Evolutionary conservation across 2,113 vertebrate genomes (phyloP).

Genomic region (Uropsilus gracilis): DNA sequence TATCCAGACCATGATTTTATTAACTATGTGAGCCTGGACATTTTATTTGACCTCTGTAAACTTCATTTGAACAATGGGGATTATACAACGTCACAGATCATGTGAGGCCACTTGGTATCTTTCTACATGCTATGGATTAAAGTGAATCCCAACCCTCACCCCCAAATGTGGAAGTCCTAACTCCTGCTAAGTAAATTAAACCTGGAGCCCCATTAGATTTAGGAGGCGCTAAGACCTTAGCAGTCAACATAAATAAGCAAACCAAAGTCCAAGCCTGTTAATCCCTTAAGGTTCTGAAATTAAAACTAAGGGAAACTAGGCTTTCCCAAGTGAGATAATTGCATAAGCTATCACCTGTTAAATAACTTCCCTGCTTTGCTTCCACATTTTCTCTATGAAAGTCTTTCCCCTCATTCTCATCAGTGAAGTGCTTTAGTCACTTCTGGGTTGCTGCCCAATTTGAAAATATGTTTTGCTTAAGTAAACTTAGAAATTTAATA

Average conservation of each 20-base stretch:
- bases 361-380: not conserved
- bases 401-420: not conserved
- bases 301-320: not conserved
- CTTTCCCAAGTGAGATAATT: not conserved
- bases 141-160: too few species aligned
- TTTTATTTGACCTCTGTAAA: not conserved
- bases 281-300: not conserved
- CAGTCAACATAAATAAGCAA: not conserved
- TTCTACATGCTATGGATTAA: not conserved
- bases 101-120: not conserved
- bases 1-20: not conserved
- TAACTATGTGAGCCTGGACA: constrained; percentile 1
- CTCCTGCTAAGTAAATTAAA: not conserved
- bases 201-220: not conserved
- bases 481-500: not conserved
- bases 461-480: not conserved
- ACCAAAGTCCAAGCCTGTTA: not conserved
- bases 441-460: not conserved
- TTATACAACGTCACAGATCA: not conserved
- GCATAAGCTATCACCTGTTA: not conserved
- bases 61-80: not conserved
- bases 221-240: not conserved
- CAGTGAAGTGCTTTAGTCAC: not conserved
- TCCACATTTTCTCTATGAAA: not conserved
- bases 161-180: not conserved